A percentile compares a stretch with the other conserved stretches of the same genome.
Conservation (phyloP, 2,113 vertebrate species). For the Sylvilagus bachmani region DNA sequence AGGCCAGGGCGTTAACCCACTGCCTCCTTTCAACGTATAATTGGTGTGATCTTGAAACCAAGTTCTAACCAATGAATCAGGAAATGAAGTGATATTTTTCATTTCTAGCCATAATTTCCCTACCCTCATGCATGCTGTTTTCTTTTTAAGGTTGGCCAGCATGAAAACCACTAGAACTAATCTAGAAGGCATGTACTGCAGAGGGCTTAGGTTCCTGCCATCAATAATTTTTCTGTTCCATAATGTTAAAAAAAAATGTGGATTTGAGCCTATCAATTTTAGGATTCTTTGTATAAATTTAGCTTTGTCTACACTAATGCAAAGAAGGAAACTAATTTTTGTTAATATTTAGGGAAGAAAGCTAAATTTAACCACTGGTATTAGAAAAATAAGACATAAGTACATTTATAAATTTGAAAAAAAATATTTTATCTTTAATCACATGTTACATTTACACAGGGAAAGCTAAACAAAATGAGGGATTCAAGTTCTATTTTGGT, state of each 20-base stretch:
- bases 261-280: not conserved
- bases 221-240: not conserved
- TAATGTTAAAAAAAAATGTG: not conserved
- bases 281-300: not conserved
- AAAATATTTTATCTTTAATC: not conserved
- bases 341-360: not conserved
- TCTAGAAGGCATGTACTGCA: not conserved
- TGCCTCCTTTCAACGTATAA: not conserved
- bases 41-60: not conserved
- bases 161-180: not conserved
- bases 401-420: not conserved
- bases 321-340: slow-evolving; percentile 20
- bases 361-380: not conserved
- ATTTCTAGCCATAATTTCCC: not conserved
- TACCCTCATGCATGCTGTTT: not conserved
- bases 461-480: not conserved
- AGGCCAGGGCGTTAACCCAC: too few species aligned
- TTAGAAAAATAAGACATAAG: slow-evolving; percentile 8
- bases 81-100: not conserved
- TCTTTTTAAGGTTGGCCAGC: not conserved
- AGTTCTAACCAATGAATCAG: not conserved
- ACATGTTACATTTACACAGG: not conserved
- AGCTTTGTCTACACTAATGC: not conserved
- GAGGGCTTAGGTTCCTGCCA: not conserved
- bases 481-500: not conserved